Base-by-base conservation (phyloP, 2,888 invertebrate genomes). In the Amiota mariae region DNA sequence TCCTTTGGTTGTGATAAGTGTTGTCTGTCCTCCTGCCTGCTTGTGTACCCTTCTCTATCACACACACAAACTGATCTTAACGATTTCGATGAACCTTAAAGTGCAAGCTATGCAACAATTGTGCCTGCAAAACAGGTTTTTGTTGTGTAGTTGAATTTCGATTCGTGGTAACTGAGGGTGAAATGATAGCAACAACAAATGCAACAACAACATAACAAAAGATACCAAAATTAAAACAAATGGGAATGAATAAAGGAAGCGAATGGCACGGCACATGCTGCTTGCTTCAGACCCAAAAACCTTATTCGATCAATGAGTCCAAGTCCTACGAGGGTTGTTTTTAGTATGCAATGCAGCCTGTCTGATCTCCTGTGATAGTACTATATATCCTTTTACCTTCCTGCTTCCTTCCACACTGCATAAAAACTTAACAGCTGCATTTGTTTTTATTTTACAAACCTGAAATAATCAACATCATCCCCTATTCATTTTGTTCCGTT, bases 321-420 rank as follows among this genome's bases (percentile, higher is more conserved):
- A 24, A 24, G 24, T 24, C 36, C 18, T 13, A 18, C 63, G 67
- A 68, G 67, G 67, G 67, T 68, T 68, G 67, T n/a, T 68, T 51
- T 54, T 36, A 9, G n/a, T 13, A 24, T 68, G 24, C 49, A 54
- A 54, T 36, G 36, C 36, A 36, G 36, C 36, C 36, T 36, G 36
- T 36, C 36, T 36, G 36, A 36, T 36, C 36, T 36, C 36, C 12
- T 68, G 24, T 68, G 24, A 13, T n/a, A n/a, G n/a, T n/a, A n/a
- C n/a, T 68, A 36, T 36, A 74, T 76, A 78, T 80, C 75, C 85
- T 85, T 84, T 84, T 84, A 84, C 85, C 84, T 74, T 82, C 82
- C 81, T 77, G 78, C 77, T 80, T 76, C 81, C 79, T 36, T 36
- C 36, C 36, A 36, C 36, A 81, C 81, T 83, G 84, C 80, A 77